Evolutionary conservation across 2,113 vertebrate species (phyloP).

Genomic region (Brachyhypopomus occidentalis): DNA sequence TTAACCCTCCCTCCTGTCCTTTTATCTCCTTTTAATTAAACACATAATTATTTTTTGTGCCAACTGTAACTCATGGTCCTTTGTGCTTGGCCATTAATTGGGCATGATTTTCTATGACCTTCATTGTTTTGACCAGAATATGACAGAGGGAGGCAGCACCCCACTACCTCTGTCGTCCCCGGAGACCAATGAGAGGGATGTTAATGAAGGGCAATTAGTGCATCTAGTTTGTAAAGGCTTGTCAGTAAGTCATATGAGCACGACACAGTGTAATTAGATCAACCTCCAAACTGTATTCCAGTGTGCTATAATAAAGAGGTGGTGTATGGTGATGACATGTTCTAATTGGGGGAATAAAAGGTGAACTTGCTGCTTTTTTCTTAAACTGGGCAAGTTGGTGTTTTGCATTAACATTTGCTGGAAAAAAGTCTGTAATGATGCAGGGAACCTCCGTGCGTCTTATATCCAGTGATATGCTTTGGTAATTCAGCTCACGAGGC

Average conservation of each 20-base stretch:
- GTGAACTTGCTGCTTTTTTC: too few species aligned
- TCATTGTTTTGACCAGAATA: constrained; percentile 47
- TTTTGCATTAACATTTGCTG: not conserved
- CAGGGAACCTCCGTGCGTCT: not conserved
- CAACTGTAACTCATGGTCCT: not conserved
- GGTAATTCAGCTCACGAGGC: not conserved
- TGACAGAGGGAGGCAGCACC: constrained; percentile 36
- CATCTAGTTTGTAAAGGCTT: constrained; percentile 9
- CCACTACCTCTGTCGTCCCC: not conserved
- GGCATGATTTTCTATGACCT: constrained; percentile 43
- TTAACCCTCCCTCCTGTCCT: not conserved
- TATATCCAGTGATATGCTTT: not conserved
- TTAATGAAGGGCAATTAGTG: constrained; percentile 61
- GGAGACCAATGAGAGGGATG: constrained; percentile 27
- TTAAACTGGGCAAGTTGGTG: too few species aligned
- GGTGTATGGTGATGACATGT: not conserved
- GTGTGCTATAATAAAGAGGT: not conserved
- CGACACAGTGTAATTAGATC: not conserved
- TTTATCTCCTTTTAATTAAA: constrained; percentile 34
- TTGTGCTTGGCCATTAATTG: constrained; percentile 28
- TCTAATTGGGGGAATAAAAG: not conserved
- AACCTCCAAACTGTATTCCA: not conserved
- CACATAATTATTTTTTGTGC: constrained; percentile 5
- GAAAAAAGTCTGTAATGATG: too few species aligned
- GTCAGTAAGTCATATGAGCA: constrained; percentile 18